Percentiles rank a stretch among this genome's conserved stretches.
Conservation (phyloP, 1,140 invertebrate species). For the Amyelois transitella region DNA sequence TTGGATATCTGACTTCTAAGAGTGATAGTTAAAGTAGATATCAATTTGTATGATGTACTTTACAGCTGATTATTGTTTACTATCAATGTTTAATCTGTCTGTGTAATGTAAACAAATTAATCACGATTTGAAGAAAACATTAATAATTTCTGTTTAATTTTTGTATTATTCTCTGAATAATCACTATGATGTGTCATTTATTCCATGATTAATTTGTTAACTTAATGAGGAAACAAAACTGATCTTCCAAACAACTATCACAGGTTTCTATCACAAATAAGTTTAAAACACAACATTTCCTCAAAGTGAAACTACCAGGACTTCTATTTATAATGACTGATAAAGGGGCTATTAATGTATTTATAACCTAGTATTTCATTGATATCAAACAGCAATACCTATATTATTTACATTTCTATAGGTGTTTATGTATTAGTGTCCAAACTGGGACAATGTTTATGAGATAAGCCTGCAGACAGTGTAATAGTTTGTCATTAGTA, state of each 20-base stretch:
- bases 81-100: not conserved
- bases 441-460: too few species aligned
- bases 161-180: too few species aligned
- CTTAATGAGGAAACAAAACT: too few species aligned
- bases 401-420: conserved; percentile 2
- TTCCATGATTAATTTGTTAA: not conserved
- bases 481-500: too few species aligned
- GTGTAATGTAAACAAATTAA: not conserved
- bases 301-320: not conserved
- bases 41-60: not conserved
- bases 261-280: not conserved
- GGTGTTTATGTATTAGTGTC: too few species aligned
- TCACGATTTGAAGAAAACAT: too few species aligned
- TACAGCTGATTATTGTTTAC: not conserved
- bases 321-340: not conserved
- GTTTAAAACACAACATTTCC: not conserved
- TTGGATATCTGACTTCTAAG: conserved; percentile 1
- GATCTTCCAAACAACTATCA: too few species aligned
- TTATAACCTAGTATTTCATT: not conserved
- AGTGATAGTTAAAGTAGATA: not conserved
- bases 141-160: too few species aligned
- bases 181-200: not conserved
- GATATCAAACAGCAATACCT: conserved; percentile 2
- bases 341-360: not conserved
- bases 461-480: too few species aligned